These are phyloP conservation scores for Stomatorhinus walkeri DNA, from an alignment of 2,797 vertebrate genomes.

Conservation along the genomic window DNA sequence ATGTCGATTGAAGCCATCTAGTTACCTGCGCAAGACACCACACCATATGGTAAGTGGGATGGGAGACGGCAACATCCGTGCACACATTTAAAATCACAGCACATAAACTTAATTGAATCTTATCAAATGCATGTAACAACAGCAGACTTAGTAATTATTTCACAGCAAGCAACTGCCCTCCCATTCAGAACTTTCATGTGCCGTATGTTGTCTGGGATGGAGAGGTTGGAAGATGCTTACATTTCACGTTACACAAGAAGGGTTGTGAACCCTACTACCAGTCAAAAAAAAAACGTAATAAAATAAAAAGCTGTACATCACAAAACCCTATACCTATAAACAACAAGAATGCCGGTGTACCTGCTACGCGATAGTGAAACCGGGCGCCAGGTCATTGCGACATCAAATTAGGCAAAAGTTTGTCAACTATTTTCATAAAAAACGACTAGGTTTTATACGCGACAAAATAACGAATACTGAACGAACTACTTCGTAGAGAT, in stretches of 20 bases:
- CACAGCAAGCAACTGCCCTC: not conserved
- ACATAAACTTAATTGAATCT: not conserved
- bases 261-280: not conserved
- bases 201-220: not conserved
- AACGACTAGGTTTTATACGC: not conserved
- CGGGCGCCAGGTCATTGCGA: not conserved
- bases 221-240: not conserved
- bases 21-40: conserved; percentile 29
- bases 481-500: not conserved
- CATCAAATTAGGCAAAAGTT: not conserved
- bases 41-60: not conserved
- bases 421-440: not conserved
- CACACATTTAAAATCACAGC: not conserved
- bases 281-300: not conserved
- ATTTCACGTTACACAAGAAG: not conserved
- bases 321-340: not conserved
- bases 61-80: not conserved
- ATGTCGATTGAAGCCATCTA: conserved; percentile 90
- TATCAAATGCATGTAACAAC: not conserved
- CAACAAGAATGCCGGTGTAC: not conserved
- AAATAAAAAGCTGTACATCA: not conserved
- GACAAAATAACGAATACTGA: not conserved
- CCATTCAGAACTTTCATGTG: not conserved
- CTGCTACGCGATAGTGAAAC: not conserved
- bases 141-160: not conserved